Evolutionary conservation across 2,113 vertebrate species (phyloP).

Genomic region (Empidonax traillii): DNA sequence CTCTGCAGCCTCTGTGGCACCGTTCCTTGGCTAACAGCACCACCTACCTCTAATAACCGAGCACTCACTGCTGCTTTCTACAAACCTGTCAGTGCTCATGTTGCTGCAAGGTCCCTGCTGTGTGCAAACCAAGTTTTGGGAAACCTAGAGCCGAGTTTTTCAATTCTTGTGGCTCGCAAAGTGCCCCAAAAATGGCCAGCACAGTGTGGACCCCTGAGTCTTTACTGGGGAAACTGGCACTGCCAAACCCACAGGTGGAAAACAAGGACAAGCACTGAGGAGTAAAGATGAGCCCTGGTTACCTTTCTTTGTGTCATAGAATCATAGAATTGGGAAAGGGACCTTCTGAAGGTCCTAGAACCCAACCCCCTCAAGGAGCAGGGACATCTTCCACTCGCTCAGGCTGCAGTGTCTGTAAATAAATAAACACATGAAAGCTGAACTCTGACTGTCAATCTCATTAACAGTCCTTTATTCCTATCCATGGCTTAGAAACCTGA

Average conservation of each 20-base stretch:
- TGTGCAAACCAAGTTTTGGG: background rate
- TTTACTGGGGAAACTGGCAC: background rate
- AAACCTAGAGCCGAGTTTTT: background rate
- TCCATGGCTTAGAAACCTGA: background rate
- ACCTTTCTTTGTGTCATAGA: background rate
- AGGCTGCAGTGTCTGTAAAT: background rate
- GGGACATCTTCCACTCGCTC: background rate
- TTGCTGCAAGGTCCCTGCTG: background rate
- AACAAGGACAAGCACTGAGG: background rate
- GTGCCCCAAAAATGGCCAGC: background rate
- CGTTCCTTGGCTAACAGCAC: conserved; percentile 65
- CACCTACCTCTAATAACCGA: conserved; percentile 38
- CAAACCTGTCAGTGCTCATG: rapidly evolving
- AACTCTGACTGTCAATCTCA: background rate
- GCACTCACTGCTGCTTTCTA: background rate
- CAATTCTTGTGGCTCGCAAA: background rate
- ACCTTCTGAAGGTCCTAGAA: rapidly evolving
- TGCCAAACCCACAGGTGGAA: background rate
- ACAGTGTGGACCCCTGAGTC: rapidly evolving
- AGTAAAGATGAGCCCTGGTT: background rate
- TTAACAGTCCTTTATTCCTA: background rate
- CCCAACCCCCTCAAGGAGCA: background rate
- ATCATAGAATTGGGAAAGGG: background rate
- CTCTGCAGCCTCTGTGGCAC: background rate
- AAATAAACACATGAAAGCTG: background rate